These are phyloP conservation scores for Temnothorax nylanderi DNA, from an alignment of 1,140 invertebrate genomes.

Conservation along the genomic window DNA sequence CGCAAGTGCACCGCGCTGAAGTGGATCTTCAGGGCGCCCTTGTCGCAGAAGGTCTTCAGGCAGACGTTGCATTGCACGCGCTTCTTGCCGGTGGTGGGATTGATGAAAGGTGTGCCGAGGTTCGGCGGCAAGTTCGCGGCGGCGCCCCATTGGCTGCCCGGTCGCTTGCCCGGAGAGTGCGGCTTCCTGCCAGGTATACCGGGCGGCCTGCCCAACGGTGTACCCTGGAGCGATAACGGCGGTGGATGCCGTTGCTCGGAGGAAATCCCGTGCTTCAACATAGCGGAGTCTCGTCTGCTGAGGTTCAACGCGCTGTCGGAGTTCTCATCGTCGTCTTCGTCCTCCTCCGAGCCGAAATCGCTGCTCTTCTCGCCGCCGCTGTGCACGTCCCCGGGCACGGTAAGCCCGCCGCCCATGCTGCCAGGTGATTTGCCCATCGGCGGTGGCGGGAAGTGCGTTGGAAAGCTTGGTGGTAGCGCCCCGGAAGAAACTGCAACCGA, in stretches of 20 bases:
- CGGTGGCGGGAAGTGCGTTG: slow-evolving; percentile 80
- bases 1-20: slow-evolving; percentile 99
- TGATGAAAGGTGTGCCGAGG: slow-evolving; percentile 95
- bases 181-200: slow-evolving; percentile 90
- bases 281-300: slow-evolving; percentile 83
- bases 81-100: slow-evolving; percentile 97
- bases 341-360: slow-evolving; percentile 88
- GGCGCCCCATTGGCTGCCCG: slow-evolving; percentile 91
- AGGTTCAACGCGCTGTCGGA: slow-evolving; percentile 90
- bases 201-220: slow-evolving; percentile 82
- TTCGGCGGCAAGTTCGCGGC: slow-evolving; percentile 92
- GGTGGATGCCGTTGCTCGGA: slow-evolving; percentile 85
- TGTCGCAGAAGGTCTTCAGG: slow-evolving; percentile 99
- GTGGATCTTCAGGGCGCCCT: slow-evolving; percentile 99
- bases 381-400: slow-evolving; percentile 72
- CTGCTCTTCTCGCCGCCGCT: slow-evolving; percentile 82
- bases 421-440: slow-evolving; percentile 79
- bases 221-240: slow-evolving; percentile 75
- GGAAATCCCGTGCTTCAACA: slow-evolving; percentile 71
- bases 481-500: slow-evolving; percentile 82
- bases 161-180: slow-evolving; percentile 94
- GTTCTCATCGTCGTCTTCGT: slow-evolving; percentile 89
- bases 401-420: slow-evolving; percentile 70
- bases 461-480: slow-evolving; percentile 80
- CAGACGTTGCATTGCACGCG: slow-evolving; percentile 99